Percentiles rank a stretch among this genome's conserved stretches.
phyloP scores from a whole-genome alignment of 2,797 vertebrate species.

The Monodelphis domestica region DNA sequence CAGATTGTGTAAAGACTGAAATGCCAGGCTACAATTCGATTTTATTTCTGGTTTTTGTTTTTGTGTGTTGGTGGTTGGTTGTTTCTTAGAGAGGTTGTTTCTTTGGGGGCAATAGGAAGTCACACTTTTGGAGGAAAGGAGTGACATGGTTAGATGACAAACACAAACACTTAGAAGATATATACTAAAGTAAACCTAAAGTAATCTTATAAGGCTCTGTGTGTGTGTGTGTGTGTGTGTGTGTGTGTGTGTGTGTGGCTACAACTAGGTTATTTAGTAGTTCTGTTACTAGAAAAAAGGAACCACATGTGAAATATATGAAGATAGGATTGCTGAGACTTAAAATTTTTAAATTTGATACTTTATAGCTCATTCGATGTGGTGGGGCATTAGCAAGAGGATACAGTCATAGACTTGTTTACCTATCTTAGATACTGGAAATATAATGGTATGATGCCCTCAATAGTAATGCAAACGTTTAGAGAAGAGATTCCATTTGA shows the following conservation, averaged over 20 bases:
- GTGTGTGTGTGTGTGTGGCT: too few relatives aligned
- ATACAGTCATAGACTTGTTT: neutral
- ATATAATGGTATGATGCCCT: neutral
- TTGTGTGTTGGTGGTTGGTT: neutral
- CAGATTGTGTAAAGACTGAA: neutral
- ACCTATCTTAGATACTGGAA: neutral
- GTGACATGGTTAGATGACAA: neutral
- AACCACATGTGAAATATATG: neutral
- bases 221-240: too few relatives aligned
- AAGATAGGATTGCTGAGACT: neutral
- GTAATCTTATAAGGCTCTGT: too few relatives aligned
- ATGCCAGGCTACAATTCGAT: neutral
- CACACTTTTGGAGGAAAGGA: neutral
- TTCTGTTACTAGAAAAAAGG: neutral
- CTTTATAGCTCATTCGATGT: neutral
- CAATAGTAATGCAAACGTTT: neutral
- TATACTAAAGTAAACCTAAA: neutral
- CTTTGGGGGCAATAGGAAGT: neutral
- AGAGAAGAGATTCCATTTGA: neutral
- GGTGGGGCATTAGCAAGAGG: neutral
- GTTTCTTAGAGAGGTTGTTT: neutral
- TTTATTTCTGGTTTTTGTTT: neutral
- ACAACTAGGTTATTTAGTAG: neutral
- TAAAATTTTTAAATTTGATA: neutral
- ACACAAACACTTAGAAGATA: neutral